phyloP scores from a whole-genome alignment of 1,140 invertebrate genomes.

The Drosophila suzukii region DNA sequence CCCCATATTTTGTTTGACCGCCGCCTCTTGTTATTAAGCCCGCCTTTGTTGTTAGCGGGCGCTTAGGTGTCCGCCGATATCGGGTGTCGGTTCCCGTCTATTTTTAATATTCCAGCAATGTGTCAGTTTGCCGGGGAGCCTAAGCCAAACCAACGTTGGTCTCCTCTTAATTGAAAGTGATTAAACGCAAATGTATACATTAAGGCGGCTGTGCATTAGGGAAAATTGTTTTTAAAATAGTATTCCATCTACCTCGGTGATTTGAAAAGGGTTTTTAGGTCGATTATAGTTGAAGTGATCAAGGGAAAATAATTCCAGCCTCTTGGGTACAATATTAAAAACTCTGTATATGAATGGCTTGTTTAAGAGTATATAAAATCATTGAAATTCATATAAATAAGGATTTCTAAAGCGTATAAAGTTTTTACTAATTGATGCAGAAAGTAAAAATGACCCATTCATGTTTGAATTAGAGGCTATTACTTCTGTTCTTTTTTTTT shows the following conservation, averaged over 20 bases:
- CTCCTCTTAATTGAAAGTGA: constrained; percentile 55
- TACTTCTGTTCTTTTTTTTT: no score
- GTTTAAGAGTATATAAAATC: no score
- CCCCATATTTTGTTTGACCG: constrained; percentile 23
- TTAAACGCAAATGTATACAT: constrained; percentile 54
- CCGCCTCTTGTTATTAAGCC: constrained; percentile 32
- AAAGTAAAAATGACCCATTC: no score
- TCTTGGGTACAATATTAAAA: no score
- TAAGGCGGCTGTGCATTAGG: constrained; percentile 42
- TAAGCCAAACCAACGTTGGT: constrained; percentile 16
- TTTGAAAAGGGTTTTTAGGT: constrained; percentile 32
- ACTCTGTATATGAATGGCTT: no score
- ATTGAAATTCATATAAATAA: no score
- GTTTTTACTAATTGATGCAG: neutral
- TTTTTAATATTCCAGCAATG: constrained; percentile 60
- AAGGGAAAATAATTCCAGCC: neutral
- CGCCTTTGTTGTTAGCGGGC: constrained; percentile 27
- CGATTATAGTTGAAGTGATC: neutral
- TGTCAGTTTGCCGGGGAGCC: constrained; percentile 33
- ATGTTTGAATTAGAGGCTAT: no score
- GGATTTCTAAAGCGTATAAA: neutral
- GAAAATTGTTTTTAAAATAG: constrained; percentile 41
- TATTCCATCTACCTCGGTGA: constrained; percentile 22
- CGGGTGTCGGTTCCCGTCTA: constrained; percentile 54
- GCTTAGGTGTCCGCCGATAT: constrained; percentile 46